These are phyloP conservation scores for Hycleus cichorii DNA, from an alignment of 1,140 invertebrate species.

Conservation along the genomic window DNA sequence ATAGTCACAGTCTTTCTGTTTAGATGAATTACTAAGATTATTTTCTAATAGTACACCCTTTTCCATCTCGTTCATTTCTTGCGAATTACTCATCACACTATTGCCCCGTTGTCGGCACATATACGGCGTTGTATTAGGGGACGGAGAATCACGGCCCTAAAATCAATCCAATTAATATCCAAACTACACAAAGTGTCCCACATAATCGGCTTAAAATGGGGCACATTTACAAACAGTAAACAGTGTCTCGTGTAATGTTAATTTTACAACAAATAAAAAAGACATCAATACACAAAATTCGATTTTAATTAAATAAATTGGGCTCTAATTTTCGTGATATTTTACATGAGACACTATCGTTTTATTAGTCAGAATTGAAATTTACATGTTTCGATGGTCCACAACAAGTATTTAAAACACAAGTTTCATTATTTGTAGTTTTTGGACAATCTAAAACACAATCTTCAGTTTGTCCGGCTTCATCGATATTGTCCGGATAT, in stretches of 20 bases:
- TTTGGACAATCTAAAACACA: slow-evolving; percentile 82
- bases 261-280: too few relatives aligned
- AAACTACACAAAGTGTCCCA: not conserved
- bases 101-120: slow-evolving; percentile 66
- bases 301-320: too few relatives aligned
- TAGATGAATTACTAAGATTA: too few relatives aligned
- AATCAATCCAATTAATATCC: slow-evolving; percentile 7
- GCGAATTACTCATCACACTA: slow-evolving; percentile 39
- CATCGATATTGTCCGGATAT: slow-evolving; percentile 28
- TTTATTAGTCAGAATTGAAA: not conserved
- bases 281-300: too few relatives aligned
- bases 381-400: slow-evolving; percentile 60
- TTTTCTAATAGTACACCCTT: slow-evolving; percentile 48
- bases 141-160: slow-evolving; percentile 66
- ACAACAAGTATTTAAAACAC: slow-evolving; percentile 78
- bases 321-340: not conserved
- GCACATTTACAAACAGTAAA: not conserved
- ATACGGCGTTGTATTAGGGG: slow-evolving; percentile 69
- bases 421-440: slow-evolving; percentile 61
- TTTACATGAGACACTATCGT: not conserved
- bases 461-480: slow-evolving; percentile 33
- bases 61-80: slow-evolving; percentile 54
- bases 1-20: slow-evolving; percentile 5
- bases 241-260: too few relatives aligned
- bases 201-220: too few relatives aligned